Base-by-base conservation (phyloP, 2,888 invertebrate genomes). In the Callyntrura sp. region DNA sequence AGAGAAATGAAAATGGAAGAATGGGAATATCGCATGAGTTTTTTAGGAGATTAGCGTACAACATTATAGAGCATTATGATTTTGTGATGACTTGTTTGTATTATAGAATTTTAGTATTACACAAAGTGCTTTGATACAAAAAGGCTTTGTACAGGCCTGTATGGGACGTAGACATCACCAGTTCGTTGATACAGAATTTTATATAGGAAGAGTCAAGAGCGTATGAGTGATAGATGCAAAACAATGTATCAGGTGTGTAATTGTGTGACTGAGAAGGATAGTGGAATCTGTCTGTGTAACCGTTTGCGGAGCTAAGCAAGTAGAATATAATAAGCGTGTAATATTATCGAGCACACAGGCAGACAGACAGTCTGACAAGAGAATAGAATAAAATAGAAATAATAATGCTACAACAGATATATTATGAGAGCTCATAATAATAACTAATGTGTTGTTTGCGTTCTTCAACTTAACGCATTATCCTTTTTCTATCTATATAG, bases 361-460 rank as follows among this genome's bases (percentile, higher is more conserved):
- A 85, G 86, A 86, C 86, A 86, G 86, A 79, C 79, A 87, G 86
- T 87, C 85, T 87, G 86, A 87, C 86, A 87, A 82, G 86, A 81
- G 86, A 87, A 79, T 87, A 51, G 79, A 73, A 85, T 85, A 85
- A 85, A 79, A 78, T n/a, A n/a, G n/a, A n/a, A 79, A 78, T 28
- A 68, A 48, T 73, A 45, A 73, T 73, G 48, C 8, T 9, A 73
- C 17, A 45, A 73, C 65, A 73, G 25, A 73, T 48, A 73, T 48
- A 73, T 68, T 68, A 73, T 79, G 81, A 57, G 86, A 87, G 68
- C 76, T 78, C 86, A 79, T 87, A 87, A 57, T 78, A 78, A 87
- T 79, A 87, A 68, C 55, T 65, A 87, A 79, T 79, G 86, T 86
- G 78, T 62, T 87, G 86, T 81, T 87, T 65, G 86, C 86, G 79